Conservation (phyloP, 1,140 invertebrate genomes). For the Drosophila bipectinata region DNA sequence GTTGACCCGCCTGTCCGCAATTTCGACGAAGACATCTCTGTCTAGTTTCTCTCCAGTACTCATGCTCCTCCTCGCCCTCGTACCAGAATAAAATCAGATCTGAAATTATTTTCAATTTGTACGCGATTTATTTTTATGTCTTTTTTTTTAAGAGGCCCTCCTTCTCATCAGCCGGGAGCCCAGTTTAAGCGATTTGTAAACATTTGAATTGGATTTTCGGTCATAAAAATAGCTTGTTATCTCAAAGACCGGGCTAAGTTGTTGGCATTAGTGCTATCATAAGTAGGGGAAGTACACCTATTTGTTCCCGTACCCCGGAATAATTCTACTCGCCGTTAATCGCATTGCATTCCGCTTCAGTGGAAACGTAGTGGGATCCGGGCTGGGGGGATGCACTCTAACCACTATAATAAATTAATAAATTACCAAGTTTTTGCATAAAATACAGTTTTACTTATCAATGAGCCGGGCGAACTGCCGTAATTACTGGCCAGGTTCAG, state of each 20-base stretch:
- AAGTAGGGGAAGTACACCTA: conserved; percentile 61
- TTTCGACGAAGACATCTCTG: conserved; percentile 60
- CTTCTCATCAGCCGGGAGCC: conserved; percentile 18
- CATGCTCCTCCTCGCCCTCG: neutral
- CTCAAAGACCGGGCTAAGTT: conserved; percentile 57
- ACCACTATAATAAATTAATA: conserved; percentile 78
- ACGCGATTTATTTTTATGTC: conserved; percentile 84
- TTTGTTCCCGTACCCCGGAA: conserved; percentile 44
- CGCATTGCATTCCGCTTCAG: conserved; percentile 70
- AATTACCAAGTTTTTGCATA: conserved; percentile 75
- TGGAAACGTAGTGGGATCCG: conserved; percentile 17
- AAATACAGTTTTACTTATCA: conserved; percentile 72
- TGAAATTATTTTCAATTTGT: conserved; percentile 84
- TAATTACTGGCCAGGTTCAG: conserved; percentile 51
- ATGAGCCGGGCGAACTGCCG: conserved; percentile 55
- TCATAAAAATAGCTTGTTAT: conserved; percentile 79
- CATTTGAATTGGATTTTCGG: conserved; percentile 82
- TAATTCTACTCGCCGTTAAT: conserved; percentile 54
- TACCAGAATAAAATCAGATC: conserved; percentile 81
- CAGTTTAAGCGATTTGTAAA: conserved; percentile 81
- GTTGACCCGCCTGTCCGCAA: conserved; percentile 74
- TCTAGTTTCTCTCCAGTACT: conserved; percentile 44
- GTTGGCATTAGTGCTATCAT: conserved; percentile 58
- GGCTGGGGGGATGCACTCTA: conserved; percentile 16
- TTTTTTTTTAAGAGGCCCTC: conserved; percentile 55